A percentile compares a stretch with the other conserved stretches of the same genome.
phyloP scores from a whole-genome alignment of 2,797 vertebrate genomes.

The Spondyliosoma cantharus region DNA sequence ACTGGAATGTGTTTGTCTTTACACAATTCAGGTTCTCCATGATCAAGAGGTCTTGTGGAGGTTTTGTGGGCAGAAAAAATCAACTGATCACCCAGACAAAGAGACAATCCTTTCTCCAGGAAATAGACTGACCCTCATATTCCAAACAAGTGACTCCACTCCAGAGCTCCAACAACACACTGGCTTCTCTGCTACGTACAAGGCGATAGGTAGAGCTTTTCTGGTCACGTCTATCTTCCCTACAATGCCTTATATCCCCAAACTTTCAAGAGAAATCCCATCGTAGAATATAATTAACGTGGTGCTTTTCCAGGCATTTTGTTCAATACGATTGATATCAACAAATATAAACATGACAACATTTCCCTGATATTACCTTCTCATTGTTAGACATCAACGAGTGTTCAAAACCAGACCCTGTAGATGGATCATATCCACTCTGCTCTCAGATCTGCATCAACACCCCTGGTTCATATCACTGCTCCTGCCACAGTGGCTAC shows the following conservation, averaged over 20 bases:
- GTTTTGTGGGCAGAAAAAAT: conserved; percentile 76
- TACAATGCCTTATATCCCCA: neutral
- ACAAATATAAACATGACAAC: neutral
- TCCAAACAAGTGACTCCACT: conserved; percentile 58
- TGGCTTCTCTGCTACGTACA: conserved; percentile 69
- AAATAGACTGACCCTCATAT: conserved; percentile 64
- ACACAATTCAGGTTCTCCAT: conserved; percentile 61
- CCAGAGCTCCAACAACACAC: conserved; percentile 47
- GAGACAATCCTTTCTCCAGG: conserved; percentile 68
- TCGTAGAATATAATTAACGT: neutral
- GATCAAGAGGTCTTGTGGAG: conserved; percentile 62
- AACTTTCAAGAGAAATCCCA: neutral
- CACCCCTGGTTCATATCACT: conserved; percentile 76
- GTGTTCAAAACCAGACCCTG: conserved; percentile 50
- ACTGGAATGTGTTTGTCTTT: neutral
- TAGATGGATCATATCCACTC: conserved; percentile 38
- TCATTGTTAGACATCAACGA: conserved; percentile 72
- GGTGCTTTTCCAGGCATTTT: neutral
- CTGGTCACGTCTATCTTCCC: neutral
- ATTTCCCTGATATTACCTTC: neutral
- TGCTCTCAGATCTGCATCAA: conserved; percentile 80
- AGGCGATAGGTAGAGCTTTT: conserved; percentile 61
- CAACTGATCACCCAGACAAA: conserved; percentile 65
- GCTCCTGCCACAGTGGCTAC: conserved; percentile 77
- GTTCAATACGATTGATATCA: neutral